Percentiles rank a stretch among this genome's conserved stretches.
These are phyloP conservation scores for Drosophila erecta DNA, from an alignment of 1,140 invertebrate genomes.

Conservation along the genomic window DNA sequence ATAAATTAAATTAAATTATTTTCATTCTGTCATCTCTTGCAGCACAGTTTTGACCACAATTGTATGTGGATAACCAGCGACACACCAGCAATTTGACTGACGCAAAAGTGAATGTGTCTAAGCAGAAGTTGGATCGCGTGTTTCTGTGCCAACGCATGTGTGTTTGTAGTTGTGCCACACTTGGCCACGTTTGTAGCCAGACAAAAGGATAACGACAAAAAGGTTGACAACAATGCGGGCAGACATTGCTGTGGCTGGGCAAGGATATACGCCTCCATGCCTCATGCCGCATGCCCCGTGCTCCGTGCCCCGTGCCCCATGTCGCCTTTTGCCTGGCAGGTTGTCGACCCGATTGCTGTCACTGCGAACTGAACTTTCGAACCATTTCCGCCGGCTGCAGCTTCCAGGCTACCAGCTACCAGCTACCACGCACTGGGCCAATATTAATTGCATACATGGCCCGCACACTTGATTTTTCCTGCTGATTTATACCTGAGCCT, in stretches of 20 bases:
- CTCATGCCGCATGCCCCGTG: background rate
- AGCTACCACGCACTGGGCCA: conserved; percentile 25
- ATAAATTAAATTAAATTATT: background rate
- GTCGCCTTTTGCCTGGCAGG: conserved; percentile 24
- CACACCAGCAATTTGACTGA: conserved; percentile 28
- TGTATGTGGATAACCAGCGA: background rate
- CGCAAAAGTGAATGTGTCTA: conserved; percentile 37
- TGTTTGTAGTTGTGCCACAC: conserved; percentile 29
- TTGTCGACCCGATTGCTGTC: conserved; percentile 64
- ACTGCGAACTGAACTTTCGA: conserved; percentile 63
- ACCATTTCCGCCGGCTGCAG: conserved; percentile 66
- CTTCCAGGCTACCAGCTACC: conserved; percentile 33
- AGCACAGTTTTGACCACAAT: background rate
- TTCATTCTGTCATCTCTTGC: background rate
- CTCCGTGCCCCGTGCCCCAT: background rate
- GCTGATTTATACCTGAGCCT: conserved; percentile 33
- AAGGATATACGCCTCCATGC: background rate
- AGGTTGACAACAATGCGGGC: conserved; percentile 70
- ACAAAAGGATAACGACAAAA: conserved; percentile 67
- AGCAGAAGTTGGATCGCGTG: conserved; percentile 32
- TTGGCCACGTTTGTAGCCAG: conserved; percentile 52
- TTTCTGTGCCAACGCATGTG: conserved; percentile 1
- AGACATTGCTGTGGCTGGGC: conserved; percentile 40
- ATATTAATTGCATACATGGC: conserved; percentile 68
- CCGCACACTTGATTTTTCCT: conserved; percentile 21